Evolutionary conservation across 2,888 invertebrate genomes (phyloP).

Genomic region (Mythimna lalbum): DNA sequence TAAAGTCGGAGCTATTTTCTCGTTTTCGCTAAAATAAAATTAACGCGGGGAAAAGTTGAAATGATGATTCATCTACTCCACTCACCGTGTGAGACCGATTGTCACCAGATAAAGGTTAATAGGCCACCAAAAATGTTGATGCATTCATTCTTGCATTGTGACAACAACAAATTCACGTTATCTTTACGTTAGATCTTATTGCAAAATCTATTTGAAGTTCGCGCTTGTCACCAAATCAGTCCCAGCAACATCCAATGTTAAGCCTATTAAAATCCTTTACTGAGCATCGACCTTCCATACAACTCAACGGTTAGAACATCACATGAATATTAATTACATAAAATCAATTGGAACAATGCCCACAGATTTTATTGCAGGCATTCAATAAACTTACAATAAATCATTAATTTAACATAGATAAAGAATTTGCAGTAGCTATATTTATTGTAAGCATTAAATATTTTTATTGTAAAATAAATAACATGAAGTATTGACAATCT

Average conservation of each 20-base stretch:
- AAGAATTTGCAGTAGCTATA: conserved; percentile 5
- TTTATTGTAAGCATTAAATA: neutral
- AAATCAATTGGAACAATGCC: conserved; percentile 22
- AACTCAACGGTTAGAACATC: neutral
- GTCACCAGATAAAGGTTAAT: no score
- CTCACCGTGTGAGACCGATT: no score
- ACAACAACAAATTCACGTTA: neutral
- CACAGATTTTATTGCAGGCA: neutral
- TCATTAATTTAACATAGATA: conserved; percentile 14
- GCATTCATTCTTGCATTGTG: no score
- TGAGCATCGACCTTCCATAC: neutral
- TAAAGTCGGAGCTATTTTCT: no score
- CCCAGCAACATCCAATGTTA: neutral
- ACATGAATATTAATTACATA: conserved; percentile 13
- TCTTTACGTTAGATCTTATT: neutral
- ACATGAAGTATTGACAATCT: neutral
- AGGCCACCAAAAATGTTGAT: no score
- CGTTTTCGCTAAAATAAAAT: no score
- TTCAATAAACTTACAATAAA: conserved; percentile 33
- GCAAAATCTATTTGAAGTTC: neutral
- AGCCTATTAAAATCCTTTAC: neutral
- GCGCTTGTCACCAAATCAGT: neutral
- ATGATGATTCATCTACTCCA: no score
- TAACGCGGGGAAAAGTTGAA: no score
- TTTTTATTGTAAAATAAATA: conserved; percentile 18